Conservation (phyloP, 1,140 invertebrate species). For the Anagrus nilaparvatae region DNA sequence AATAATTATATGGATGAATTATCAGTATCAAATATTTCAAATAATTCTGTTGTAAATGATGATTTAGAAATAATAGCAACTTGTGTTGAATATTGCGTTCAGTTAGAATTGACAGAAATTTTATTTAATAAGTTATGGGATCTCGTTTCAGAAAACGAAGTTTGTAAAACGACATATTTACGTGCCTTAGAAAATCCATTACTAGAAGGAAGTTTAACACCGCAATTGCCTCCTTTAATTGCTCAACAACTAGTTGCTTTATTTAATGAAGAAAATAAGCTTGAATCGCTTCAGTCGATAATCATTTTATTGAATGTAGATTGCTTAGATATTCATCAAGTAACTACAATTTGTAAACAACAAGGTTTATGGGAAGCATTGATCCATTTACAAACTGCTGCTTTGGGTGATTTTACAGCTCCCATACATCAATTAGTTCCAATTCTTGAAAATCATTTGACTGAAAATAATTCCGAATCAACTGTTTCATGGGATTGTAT, state of each 20-base stretch:
- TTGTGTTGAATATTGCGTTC: constrained; percentile 37
- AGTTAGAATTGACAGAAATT: constrained; percentile 41
- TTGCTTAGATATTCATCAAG: constrained; percentile 83
- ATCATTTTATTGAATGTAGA: constrained; percentile 73
- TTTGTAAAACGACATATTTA: constrained; percentile 38
- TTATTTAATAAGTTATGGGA: constrained; percentile 47
- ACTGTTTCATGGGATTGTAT: constrained; percentile 39
- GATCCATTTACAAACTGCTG: constrained; percentile 81
- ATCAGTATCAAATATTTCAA: constrained; percentile 33
- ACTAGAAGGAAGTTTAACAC: constrained; percentile 41
- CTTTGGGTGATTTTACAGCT: constrained; percentile 71
- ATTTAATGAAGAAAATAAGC: constrained; percentile 46
- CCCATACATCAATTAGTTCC: constrained; percentile 71
- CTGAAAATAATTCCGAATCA: constrained; percentile 20
- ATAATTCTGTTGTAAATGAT: constrained; percentile 14
- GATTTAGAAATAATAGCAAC: constrained; percentile 30
- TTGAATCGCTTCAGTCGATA: constrained; percentile 63
- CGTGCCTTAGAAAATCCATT: constrained; percentile 42
- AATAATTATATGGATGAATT: constrained; percentile 48
- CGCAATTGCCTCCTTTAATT: constrained; percentile 49
- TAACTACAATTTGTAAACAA: constrained; percentile 70
- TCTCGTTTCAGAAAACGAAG: constrained; percentile 35
- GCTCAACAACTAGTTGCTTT: constrained; percentile 57
- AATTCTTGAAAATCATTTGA: constrained; percentile 39
- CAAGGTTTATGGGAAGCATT: constrained; percentile 76